These are phyloP conservation scores for Odontamblyopus rebecca DNA, from an alignment of 2,797 vertebrate species.

Conservation along the genomic window DNA sequence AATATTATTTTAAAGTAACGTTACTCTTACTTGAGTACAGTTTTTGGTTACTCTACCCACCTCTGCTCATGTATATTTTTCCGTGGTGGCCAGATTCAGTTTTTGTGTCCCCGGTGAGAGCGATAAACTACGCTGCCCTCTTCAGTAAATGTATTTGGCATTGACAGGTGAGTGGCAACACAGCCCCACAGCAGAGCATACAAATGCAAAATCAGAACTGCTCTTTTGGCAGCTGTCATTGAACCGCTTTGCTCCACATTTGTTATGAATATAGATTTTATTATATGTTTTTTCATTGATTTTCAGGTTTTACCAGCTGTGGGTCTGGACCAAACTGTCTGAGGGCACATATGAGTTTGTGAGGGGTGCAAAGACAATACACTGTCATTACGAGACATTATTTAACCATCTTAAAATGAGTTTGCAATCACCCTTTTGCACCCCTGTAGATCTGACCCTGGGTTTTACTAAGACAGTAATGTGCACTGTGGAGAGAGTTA, in stretches of 20 bases:
- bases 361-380: too few relatives aligned
- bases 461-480: not conserved
- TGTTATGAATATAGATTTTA: not conserved
- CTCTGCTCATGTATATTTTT: not conserved
- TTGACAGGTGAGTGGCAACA: not conserved
- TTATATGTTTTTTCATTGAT: not conserved
- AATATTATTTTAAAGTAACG: too few relatives aligned
- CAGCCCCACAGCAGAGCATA: not conserved
- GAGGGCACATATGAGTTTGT: too few relatives aligned
- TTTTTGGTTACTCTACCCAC: too few relatives aligned
- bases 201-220: not conserved
- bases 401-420: too few relatives aligned
- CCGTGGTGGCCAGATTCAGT: not conserved
- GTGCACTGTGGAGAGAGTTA: too few relatives aligned
- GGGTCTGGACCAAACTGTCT: too few relatives aligned
- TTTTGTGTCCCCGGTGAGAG: not conserved
- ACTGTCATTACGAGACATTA: too few relatives aligned
- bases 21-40: too few relatives aligned
- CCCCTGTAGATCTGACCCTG: too few relatives aligned
- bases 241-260: not conserved
- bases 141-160: not conserved
- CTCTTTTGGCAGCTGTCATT: not conserved
- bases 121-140: not conserved
- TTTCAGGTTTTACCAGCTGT: not conserved
- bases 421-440: too few relatives aligned